Percentiles rank a stretch among this genome's conserved stretches.
Conservation (phyloP, 2,113 vertebrate species). For the Dicrurus megarhynchus region DNA sequence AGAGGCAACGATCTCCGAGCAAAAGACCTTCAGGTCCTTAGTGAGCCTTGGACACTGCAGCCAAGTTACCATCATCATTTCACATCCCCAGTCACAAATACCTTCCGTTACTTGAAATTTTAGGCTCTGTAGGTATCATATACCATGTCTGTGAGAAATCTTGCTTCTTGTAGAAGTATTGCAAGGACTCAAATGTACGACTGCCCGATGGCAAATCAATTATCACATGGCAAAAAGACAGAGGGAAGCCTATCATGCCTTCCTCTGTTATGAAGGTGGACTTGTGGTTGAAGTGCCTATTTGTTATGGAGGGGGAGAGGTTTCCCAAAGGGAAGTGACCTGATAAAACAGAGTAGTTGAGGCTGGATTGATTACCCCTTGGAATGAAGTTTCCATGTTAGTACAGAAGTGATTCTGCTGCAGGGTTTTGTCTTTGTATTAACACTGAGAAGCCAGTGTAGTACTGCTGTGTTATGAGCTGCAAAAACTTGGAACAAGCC, state of each 20-base stretch:
- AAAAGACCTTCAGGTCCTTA: conserved; percentile 2
- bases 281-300: neutral
- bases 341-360: neutral
- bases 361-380: neutral
- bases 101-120: neutral
- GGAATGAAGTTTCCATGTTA: neutral
- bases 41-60: neutral
- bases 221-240: neutral
- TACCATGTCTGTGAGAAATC: neutral
- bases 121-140: neutral
- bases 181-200: neutral
- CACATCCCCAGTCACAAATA: neutral
- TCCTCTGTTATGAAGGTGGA: neutral
- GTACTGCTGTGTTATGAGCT: neutral
- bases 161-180: neutral
- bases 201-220: neutral
- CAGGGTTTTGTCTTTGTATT: neutral
- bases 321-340: neutral
- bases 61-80: neutral
- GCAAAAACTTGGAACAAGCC: neutral
- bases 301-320: neutral
- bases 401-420: neutral
- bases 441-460: neutral
- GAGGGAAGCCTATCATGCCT: neutral
- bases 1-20: neutral